Evolutionary conservation across 2,888 invertebrate species (phyloP), one percentile per base, ranked within the genome.

Genomic region (Nymphalis c-album): DNA sequence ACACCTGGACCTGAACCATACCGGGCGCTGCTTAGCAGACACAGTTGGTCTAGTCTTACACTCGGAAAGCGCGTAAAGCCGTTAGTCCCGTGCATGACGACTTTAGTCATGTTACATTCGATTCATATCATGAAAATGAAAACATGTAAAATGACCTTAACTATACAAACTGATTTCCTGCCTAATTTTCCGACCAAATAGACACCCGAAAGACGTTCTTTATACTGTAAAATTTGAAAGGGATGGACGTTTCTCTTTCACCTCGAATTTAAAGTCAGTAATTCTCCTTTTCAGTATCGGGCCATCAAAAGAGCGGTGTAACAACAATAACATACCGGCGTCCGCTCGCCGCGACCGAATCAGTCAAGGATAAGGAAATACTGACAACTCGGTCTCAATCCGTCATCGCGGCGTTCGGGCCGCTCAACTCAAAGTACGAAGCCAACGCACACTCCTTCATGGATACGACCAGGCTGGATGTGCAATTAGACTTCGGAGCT

Each of bases 391-490:
- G 94, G 0, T 94, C 96, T 45, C 95, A 96, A 31, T 96, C 95
- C 35, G 95, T 98, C 5, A 96, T 98, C 64, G 97, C 97, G 0
- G 98, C 98, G 6, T 96, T 98, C 75, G 98, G 98, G 0, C 95
- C 96, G 0, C 91, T 98, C 45, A 97, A 97, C 90, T 93, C 94
- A 0, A 88, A 95, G 63, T 94, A 94, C 75, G 97, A 98, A 83
- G 97, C 97, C 7, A 97, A 97, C 78, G 96, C 97, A 0, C 98
- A 98, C 83, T 94, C 94, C 62, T 93, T 94, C 71, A 94, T 94
- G 80, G 96, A 96, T 78, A 95, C 94, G 76, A 96, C 96, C 0
- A 93, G 93, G 74, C 94, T 93, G 63, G 96, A 97, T 77, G 94
- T 95, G 74, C 94, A 95, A 77, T 94, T 97, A n/a, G 96, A 97